Percentiles rank a stretch among this genome's conserved stretches.
Evolutionary conservation across 2,113 vertebrate genomes (phyloP).

Genomic region (Myrmecobius fasciatus): DNA sequence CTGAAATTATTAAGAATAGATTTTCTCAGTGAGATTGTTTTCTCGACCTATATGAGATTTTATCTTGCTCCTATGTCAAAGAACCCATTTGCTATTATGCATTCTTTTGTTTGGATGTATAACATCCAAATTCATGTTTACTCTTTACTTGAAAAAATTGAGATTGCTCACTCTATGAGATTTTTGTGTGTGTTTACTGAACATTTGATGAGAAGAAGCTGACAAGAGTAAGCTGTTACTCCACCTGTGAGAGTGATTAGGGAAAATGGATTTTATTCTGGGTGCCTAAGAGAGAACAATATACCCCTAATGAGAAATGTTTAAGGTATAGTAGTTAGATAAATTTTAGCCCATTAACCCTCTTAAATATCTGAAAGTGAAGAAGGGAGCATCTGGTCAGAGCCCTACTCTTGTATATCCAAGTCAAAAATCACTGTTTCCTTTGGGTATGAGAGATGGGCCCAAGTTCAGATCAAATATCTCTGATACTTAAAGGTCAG

Average conservation of each 20-base stretch:
- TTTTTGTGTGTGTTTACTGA: neutral
- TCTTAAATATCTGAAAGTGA: neutral
- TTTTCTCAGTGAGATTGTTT: neutral
- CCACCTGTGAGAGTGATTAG: neutral
- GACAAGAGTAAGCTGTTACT: neutral
- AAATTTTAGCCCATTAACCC: neutral
- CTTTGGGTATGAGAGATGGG: neutral
- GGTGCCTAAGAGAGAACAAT: neutral
- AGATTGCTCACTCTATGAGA: neutral
- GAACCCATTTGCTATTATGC: neutral
- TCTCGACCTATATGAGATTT: neutral
- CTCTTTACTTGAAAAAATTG: neutral
- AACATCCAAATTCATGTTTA: neutral
- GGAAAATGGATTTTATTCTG: neutral
- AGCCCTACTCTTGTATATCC: neutral
- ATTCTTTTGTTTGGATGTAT: neutral
- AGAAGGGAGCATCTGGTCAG: neutral
- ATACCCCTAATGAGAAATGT: neutral
- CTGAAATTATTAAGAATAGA: neutral
- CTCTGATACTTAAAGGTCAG: neutral
- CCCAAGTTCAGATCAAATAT: neutral
- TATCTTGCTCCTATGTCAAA: neutral
- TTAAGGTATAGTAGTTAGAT: neutral
- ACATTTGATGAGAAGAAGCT: neutral
- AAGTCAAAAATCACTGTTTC: neutral